Base-by-base conservation (phyloP, 1,140 invertebrate species). In the Acromyrmex heyeri region DNA sequence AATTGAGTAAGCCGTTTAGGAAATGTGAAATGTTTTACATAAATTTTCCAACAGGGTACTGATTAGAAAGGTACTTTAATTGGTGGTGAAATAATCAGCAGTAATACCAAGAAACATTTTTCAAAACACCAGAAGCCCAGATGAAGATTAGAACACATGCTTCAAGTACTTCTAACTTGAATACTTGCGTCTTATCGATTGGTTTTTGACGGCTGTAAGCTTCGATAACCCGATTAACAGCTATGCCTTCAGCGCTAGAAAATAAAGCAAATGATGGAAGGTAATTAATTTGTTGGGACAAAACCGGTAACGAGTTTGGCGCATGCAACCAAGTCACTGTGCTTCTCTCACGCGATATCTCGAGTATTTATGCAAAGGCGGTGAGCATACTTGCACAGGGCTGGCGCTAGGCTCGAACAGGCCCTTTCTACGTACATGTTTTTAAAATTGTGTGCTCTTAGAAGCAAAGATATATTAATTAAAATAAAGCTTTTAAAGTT, bases 221-320 rank as follows among this genome's bases (percentile, higher is more conserved):
- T 24, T 16, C 10, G n/a, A 64, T 62, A 77, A 55, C 30, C 76
- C n/a, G 48, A 76, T 76, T 50, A 73, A 53, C 59, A 27, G 30
- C 57, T 50, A 24, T 67, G 38, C 44, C 53, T 55, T 6, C 16
- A 12, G 34, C 69, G 12, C 27, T 83, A 53, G 83, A 88, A 89
- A 90, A 88, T 85, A 85, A 90, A 89, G 86, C 86, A 89, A 88
- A 89, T 82, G 69, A 73, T 59, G 85, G 79, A 70, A 70, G 72
- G 86, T 93, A 93, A 93, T 93, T 93, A 93, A 93, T 93, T 93
- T 92, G 92, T 90, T 87, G 87, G 91, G 93, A 93, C 92, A 92
- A 93, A 92, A 91, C 87, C 92, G 90, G 92, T 93, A 93, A 93
- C 92, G 92, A 92, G 92, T 92, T 89, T 30, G 79, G 85, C 55